A percentile compares a stretch with the other conserved stretches of the same genome.
Evolutionary conservation across 2,113 vertebrate genomes (phyloP).

Genomic region (Serilophus lunatus): DNA sequence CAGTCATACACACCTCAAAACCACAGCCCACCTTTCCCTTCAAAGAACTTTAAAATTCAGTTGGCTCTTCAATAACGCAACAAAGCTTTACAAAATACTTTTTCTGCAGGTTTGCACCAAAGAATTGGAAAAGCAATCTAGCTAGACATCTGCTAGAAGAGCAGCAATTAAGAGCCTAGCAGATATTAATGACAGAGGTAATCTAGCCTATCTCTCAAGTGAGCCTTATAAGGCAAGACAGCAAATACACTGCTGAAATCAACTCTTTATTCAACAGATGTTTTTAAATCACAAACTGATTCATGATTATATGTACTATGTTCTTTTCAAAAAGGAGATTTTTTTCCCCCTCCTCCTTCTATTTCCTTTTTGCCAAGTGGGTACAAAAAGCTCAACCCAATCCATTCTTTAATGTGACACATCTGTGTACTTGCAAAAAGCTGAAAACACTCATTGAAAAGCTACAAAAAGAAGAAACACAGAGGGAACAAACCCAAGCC

Average conservation of each 20-base stretch:
- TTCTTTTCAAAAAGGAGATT: background rate
- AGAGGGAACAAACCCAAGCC: background rate
- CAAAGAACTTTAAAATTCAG: background rate
- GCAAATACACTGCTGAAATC: constrained; percentile 8
- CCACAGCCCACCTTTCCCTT: background rate
- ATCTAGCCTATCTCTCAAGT: background rate
- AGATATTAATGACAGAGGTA: background rate
- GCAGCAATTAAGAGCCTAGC: background rate
- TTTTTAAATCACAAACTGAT: constrained; percentile 4
- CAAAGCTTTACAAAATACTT: background rate
- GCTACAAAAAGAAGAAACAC: background rate
- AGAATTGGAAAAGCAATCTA: constrained; percentile 13
- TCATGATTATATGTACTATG: background rate
- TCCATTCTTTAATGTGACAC: background rate
- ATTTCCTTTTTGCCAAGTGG: background rate
- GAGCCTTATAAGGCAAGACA: background rate
- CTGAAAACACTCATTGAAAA: background rate
- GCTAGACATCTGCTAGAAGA: background rate
- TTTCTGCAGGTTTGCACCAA: background rate
- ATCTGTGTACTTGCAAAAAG: background rate
- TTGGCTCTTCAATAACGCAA: background rate
- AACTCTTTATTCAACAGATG: constrained; percentile 42
- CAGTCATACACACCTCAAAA: background rate
- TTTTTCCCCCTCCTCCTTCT: background rate
- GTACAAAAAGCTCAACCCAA: background rate